Evolutionary conservation across 2,113 vertebrate species (phyloP).

Genomic region (rat (Rattus norvegicus)): DNA sequence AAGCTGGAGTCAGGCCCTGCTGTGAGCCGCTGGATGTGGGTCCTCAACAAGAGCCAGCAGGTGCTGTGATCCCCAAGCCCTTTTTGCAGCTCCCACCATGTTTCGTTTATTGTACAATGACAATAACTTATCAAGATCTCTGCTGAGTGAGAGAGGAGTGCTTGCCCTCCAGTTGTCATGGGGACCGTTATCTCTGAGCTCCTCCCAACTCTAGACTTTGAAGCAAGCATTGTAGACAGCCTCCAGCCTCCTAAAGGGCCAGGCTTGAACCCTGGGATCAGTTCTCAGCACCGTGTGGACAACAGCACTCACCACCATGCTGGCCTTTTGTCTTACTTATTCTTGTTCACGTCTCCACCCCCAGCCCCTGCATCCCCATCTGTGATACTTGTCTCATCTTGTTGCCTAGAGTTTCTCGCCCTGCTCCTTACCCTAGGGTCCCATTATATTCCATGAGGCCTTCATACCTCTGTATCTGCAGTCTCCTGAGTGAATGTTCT

Average conservation of each 20-base stretch:
- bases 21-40: not conserved
- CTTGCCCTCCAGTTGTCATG: not conserved
- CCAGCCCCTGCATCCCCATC: too few species aligned
- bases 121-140: not conserved
- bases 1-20: not conserved
- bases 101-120: not conserved
- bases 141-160: not conserved
- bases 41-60: not conserved
- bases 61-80: not conserved
- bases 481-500: not conserved
- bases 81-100: not conserved
- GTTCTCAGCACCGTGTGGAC: not conserved
- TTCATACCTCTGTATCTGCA: not conserved
- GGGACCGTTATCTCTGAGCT: not conserved
- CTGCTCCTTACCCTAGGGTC: not conserved
- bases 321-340: not conserved
- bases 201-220: not conserved
- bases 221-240: not conserved
- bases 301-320: not conserved
- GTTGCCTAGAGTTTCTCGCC: too few species aligned
- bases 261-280: not conserved
- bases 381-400: not conserved
- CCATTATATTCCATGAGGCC: not conserved
- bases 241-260: not conserved
- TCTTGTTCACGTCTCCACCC: not conserved